phyloP scores from a whole-genome alignment of 1,140 invertebrate species.

The Heliothis virescens region DNA sequence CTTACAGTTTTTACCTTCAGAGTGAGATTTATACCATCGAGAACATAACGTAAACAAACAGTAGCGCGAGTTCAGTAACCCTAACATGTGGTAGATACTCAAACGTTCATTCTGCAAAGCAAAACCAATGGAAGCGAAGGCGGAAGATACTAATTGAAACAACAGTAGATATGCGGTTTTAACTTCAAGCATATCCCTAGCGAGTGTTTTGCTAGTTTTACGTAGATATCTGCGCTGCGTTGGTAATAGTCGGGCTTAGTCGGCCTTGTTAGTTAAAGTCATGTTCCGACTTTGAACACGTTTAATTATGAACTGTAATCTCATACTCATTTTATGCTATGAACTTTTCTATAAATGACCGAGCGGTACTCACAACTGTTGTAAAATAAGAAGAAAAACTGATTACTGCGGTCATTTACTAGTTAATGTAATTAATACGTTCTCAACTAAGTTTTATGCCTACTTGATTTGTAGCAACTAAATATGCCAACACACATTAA shows the following conservation, averaged over 20 bases:
- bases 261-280: not conserved
- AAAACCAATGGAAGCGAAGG: conserved; percentile 46
- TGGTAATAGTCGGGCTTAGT: not conserved
- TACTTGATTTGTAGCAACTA: no score
- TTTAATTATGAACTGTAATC: not conserved
- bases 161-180: conserved; percentile 39
- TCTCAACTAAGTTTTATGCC: no score
- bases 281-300: not conserved
- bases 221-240: not conserved
- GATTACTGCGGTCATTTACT: no score
- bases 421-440: no score
- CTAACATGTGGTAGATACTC: conserved; percentile 31
- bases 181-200: conserved; percentile 28
- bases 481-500: conserved; percentile 24
- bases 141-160: conserved; percentile 50
- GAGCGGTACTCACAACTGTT: not conserved
- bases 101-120: conserved; percentile 47
- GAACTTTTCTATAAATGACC: not conserved
- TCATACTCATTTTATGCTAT: not conserved
- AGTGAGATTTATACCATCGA: conserved; percentile 31
- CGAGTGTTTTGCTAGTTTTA: conserved; percentile 4
- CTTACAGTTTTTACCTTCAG: not conserved
- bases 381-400: no score
- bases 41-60: conserved; percentile 40
- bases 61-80: conserved; percentile 45